These are phyloP conservation scores for Thaumatotibia leucotreta DNA, from an alignment of 1,140 invertebrate species.

Conservation along the genomic window DNA sequence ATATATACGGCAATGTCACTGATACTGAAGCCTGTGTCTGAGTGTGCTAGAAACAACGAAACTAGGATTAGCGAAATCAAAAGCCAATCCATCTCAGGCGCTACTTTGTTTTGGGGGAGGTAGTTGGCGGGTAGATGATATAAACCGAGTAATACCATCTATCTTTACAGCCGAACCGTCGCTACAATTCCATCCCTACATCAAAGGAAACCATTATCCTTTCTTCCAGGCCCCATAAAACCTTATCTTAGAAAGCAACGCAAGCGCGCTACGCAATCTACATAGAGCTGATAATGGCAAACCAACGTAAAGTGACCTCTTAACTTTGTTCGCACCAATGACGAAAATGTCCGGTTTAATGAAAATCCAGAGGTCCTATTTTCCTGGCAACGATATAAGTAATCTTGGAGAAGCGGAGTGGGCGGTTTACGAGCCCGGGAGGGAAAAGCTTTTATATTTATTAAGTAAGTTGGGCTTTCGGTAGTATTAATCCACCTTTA, in stretches of 20 bases:
- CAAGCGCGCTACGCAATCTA: slow-evolving; percentile 62
- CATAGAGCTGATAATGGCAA: slow-evolving; percentile 72
- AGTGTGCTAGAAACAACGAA: not conserved
- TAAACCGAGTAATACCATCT: slow-evolving; percentile 37
- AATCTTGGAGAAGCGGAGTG: slow-evolving; percentile 68
- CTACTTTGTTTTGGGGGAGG: not conserved
- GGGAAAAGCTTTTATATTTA: slow-evolving; percentile 76
- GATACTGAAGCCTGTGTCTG: no score
- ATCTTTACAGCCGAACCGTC: slow-evolving; percentile 37
- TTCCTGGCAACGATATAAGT: slow-evolving; percentile 61
- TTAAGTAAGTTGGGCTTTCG: slow-evolving; percentile 76
- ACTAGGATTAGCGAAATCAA: not conserved
- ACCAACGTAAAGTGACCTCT: slow-evolving; percentile 40
- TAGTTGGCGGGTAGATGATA: not conserved
- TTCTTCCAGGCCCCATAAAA: slow-evolving; percentile 65
- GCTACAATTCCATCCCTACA: slow-evolving; percentile 55
- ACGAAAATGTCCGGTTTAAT: slow-evolving; percentile 35
- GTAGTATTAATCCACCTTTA: slow-evolving; percentile 74
- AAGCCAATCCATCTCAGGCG: not conserved
- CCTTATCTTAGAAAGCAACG: slow-evolving; percentile 72
- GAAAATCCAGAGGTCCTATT: slow-evolving; percentile 49
- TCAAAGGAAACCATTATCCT: slow-evolving; percentile 71
- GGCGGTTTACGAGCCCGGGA: slow-evolving; percentile 69
- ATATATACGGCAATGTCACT: no score
- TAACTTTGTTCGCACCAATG: slow-evolving; percentile 28